Conservation (phyloP, 2,113 vertebrate genomes). For the Syngnathus scovelli region DNA sequence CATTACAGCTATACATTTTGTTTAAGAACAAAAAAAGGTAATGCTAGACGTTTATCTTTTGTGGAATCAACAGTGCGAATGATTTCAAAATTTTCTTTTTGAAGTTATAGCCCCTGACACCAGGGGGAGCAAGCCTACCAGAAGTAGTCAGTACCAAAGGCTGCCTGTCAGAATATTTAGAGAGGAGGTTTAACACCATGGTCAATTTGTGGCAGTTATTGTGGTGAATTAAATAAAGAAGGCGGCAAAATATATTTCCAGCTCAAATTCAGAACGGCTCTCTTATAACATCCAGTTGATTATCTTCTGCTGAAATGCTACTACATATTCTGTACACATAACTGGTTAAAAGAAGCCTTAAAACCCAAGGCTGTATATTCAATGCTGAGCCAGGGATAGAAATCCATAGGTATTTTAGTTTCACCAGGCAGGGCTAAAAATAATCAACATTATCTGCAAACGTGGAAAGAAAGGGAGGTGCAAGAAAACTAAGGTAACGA, state of each 20-base stretch:
- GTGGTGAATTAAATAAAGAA: conserved; percentile 24
- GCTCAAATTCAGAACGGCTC: background rate
- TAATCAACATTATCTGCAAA: conserved; percentile 54
- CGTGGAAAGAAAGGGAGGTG: conserved; percentile 51
- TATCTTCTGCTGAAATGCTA: conserved; percentile 9
- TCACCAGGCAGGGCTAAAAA: conserved; percentile 55
- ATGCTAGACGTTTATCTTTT: background rate
- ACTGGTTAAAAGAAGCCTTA: conserved; percentile 18
- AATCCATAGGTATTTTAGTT: conserved; percentile 43
- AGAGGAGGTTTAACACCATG: conserved; percentile 1
- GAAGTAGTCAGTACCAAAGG: conserved; percentile 25
- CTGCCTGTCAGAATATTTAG: background rate
- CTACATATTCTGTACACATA: background rate
- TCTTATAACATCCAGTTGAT: conserved; percentile 15
- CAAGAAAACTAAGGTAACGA: conserved; percentile 51
- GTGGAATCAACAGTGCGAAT: background rate
- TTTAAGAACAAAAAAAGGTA: background rate
- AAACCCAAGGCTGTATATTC: conserved; percentile 29
- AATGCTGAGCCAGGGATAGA: conserved; percentile 58
- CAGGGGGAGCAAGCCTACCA: conserved; percentile 73
- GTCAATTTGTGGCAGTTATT: conserved; percentile 12
- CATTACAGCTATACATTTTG: background rate
- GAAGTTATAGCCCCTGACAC: conserved; percentile 57
- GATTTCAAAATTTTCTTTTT: background rate
- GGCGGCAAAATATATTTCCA: conserved; percentile 11